These are phyloP conservation scores for Meteorus sp. DNA, from an alignment of 1,140 invertebrate genomes.

Conservation along the genomic window DNA sequence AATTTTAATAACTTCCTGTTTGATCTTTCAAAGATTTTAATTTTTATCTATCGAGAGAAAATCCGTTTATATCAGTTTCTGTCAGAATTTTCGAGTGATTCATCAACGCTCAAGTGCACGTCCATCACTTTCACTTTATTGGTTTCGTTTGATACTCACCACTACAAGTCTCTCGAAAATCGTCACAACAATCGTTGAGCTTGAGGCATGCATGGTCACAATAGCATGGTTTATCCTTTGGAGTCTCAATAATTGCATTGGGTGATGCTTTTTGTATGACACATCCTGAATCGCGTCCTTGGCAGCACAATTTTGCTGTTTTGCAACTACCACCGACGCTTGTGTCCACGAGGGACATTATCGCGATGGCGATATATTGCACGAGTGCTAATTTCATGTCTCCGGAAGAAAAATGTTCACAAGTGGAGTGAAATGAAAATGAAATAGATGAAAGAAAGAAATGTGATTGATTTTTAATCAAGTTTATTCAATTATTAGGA, in stretches of 20 bases:
- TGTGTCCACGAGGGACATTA: constrained; percentile 23
- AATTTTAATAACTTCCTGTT: no score
- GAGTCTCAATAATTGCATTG: constrained; percentile 79
- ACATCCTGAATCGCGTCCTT: constrained; percentile 82
- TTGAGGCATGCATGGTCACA: constrained; percentile 88
- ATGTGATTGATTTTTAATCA: no score
- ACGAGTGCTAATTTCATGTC: constrained; percentile 16
- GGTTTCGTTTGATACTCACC: constrained; percentile 62
- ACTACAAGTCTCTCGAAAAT: constrained; percentile 83
- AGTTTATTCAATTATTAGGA: no score
- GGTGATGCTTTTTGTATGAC: constrained; percentile 81
- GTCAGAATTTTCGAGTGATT: no score
- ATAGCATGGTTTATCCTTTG: constrained; percentile 83
- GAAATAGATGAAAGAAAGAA: no score
- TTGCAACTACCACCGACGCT: constrained; percentile 67
- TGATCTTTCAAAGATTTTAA: no score
- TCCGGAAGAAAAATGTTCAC: neutral
- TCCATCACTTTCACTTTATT: neutral
- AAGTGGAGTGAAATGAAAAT: neutral
- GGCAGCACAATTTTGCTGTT: constrained; percentile 76
- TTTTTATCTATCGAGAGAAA: no score
- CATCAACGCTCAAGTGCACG: no score
- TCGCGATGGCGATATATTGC: constrained; percentile 20
- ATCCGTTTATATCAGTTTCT: no score
- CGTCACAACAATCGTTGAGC: constrained; percentile 81